A percentile compares a stretch with the other conserved stretches of the same genome.
Evolutionary conservation across 2,888 invertebrate species (phyloP).

Genomic region (Himalopsyche japonica): DNA sequence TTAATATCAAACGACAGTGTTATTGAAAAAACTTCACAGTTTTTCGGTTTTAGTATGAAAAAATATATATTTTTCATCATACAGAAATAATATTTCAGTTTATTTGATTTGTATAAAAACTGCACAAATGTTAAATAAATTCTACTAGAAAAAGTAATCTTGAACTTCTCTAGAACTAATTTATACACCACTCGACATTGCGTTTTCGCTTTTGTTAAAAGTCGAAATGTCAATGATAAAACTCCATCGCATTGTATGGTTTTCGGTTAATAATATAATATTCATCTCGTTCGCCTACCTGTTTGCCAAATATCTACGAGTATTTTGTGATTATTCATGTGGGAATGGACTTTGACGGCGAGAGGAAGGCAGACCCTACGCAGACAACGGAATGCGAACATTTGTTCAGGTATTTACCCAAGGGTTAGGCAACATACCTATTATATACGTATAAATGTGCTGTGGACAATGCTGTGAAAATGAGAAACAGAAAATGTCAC

Average conservation of each 20-base stretch:
- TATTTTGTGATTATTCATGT: constrained; percentile 17
- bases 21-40: too few species aligned
- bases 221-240: neutral
- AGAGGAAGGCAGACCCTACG: neutral
- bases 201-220: neutral
- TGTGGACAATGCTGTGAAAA: neutral
- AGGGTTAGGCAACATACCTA: neutral
- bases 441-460: neutral
- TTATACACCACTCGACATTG: neutral
- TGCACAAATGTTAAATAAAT: neutral
- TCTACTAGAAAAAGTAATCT: neutral
- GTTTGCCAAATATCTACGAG: neutral
- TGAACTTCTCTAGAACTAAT: neutral
- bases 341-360: neutral
- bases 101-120: neutral
- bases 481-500: neutral
- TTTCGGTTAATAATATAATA: constrained; percentile 22
- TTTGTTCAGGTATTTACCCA: neutral
- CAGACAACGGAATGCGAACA: neutral
- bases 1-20: too few species aligned
- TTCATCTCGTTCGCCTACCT: neutral
- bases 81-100: neutral
- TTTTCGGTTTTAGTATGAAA: too few species aligned
- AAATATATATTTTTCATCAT: neutral
- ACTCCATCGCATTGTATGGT: constrained; percentile 4